Conservation (phyloP, 2,113 vertebrate species). For the Trogon melanurus region DNA sequence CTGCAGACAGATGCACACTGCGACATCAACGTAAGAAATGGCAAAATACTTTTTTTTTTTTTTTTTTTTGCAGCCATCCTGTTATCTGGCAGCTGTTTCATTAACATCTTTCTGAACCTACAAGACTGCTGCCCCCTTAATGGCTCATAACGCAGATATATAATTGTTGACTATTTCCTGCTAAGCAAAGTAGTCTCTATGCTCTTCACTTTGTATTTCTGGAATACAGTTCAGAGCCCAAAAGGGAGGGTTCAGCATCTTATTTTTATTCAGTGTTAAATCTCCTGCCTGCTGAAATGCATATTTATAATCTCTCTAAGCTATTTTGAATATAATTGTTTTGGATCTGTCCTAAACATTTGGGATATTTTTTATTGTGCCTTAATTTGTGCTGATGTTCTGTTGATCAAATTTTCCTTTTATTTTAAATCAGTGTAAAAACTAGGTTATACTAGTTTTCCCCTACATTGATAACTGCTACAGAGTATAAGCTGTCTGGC, state of each 20-base stretch:
- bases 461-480: not conserved
- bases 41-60: not conserved
- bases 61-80: not conserved
- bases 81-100: conserved; percentile 42
- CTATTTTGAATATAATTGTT: not conserved
- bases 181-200: not conserved
- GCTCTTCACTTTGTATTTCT: not conserved
- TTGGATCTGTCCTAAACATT: not conserved
- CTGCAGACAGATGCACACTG: not conserved
- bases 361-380: not conserved
- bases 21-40: not conserved
- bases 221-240: not conserved
- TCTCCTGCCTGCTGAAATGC: not conserved
- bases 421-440: not conserved
- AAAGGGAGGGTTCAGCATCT: not conserved
- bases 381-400: not conserved
- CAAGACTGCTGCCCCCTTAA: not conserved
- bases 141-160: not conserved
- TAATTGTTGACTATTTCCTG: conserved; percentile 14
- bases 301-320: not conserved
- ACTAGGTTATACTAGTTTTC: not conserved
- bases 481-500: not conserved
- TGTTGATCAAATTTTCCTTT: not conserved
- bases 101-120: conserved; percentile 27
- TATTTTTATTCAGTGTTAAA: not conserved